Conservation (phyloP, 1,140 invertebrate species). For the Campoletis sonorensis region DNA sequence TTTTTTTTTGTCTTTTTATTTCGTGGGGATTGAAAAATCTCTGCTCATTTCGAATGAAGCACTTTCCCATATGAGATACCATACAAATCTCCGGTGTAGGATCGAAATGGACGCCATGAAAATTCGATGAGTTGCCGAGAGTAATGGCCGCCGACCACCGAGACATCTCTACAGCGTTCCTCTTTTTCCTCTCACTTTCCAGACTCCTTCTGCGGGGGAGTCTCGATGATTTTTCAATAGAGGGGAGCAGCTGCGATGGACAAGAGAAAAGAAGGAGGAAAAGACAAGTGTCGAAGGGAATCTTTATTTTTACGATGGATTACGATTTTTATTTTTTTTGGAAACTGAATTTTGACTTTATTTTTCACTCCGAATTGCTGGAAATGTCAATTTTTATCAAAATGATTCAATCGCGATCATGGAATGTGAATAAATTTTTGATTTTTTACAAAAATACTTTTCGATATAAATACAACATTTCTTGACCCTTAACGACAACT, state of each 20-base stretch:
- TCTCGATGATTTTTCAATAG: slow-evolving; percentile 50
- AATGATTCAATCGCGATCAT: too few species aligned
- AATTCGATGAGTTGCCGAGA: slow-evolving; percentile 44
- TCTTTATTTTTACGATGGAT: not conserved
- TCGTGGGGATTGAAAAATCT: too few species aligned
- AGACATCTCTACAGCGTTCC: not conserved
- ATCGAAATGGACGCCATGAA: slow-evolving; percentile 45
- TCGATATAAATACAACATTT: too few species aligned
- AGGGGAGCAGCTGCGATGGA: slow-evolving; percentile 47
- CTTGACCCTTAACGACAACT: not conserved
- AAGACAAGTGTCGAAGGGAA: not conserved
- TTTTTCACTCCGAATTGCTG: too few species aligned
- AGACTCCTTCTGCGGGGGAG: slow-evolving; percentile 25
- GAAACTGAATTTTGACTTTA: too few species aligned
- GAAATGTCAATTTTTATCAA: too few species aligned
- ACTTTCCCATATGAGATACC: too few species aligned
- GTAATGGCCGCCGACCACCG: slow-evolving; percentile 33
- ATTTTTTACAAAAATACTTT: too few species aligned
- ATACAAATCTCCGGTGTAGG: slow-evolving; percentile 41
- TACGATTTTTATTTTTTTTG: too few species aligned
- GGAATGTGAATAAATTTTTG: too few species aligned
- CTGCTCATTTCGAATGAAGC: too few species aligned
- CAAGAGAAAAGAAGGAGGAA: slow-evolving; percentile 19
- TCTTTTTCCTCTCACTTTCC: not conserved
- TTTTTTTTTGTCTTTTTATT: too few species aligned